phyloP scores from a whole-genome alignment of 2,113 vertebrate species.

The Carlito syrichta region DNA sequence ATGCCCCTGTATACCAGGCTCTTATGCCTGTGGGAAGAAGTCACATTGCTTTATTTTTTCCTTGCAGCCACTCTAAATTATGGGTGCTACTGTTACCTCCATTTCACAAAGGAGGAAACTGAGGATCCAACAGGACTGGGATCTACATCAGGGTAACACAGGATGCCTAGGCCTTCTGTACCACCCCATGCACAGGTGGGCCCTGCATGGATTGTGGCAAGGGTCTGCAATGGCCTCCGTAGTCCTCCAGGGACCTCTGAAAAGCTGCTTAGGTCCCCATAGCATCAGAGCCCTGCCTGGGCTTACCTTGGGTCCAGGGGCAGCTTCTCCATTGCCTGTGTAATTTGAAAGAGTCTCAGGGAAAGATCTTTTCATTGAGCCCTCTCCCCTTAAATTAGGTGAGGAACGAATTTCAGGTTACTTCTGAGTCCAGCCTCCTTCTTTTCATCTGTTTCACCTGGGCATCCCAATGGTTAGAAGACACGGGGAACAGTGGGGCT shows the following conservation, averaged over 20 bases:
- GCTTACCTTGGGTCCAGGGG: not conserved
- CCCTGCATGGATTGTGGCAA: fast-evolving
- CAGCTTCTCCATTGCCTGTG: fast-evolving
- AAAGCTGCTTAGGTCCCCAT: not conserved
- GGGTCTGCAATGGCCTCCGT: not conserved
- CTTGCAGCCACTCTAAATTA: not conserved
- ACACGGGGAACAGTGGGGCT: not conserved
- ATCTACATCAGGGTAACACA: not conserved
- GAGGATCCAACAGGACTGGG: not conserved
- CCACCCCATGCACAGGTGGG: fast-evolving
- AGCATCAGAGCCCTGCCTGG: not conserved
- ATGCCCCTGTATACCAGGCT: not conserved
- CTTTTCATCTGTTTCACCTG: not conserved
- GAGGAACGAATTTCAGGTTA: not conserved
- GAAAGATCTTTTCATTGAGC: not conserved
- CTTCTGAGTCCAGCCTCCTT: not conserved
- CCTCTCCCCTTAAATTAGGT: not conserved
- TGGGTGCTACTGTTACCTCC: not conserved
- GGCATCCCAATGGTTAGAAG: not conserved
- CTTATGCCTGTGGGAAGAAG: not conserved
- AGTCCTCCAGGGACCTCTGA: not conserved
- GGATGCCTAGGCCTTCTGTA: not conserved
- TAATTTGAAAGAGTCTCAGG: not conserved
- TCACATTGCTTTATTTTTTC: not conserved
- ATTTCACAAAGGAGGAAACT: not conserved